phyloP scores from a whole-genome alignment of 2,797 vertebrate species.

The Lacerta agilis region DNA sequence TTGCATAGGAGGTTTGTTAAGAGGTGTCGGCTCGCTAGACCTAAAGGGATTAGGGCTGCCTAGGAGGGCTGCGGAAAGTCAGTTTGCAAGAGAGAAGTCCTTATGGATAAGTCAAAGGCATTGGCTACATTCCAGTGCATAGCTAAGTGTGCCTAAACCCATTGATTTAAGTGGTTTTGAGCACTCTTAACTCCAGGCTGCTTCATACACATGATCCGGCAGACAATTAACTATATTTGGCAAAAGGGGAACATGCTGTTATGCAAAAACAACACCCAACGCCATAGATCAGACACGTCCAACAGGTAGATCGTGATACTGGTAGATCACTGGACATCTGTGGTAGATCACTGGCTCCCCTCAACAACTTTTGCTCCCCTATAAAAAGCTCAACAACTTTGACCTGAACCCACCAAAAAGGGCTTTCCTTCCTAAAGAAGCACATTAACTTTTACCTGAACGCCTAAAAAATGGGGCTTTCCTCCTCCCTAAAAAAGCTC shows the following conservation, averaged over 20 bases:
- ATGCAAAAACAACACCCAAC: neutral
- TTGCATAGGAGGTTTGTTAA: conserved; percentile 14
- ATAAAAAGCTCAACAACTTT: too few species aligned
- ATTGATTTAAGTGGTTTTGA: neutral
- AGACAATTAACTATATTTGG: neutral
- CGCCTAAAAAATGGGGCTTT: too few species aligned
- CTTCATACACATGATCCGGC: neutral
- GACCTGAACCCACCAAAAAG: too few species aligned
- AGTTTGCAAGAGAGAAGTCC: neutral
- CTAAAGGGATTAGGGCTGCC: conserved; percentile 14
- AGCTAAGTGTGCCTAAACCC: neutral
- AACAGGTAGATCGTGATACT: too few species aligned
- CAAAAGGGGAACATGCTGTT: neutral
- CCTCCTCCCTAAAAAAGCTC: too few species aligned
- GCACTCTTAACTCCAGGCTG: neutral
- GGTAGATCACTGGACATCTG: too few species aligned
- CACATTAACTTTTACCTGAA: too few species aligned
- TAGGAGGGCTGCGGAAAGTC: neutral
- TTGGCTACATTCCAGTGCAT: neutral
- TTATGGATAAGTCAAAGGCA: neutral
- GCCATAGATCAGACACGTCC: too few species aligned
- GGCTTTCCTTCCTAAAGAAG: too few species aligned
- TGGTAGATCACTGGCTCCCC: too few species aligned
- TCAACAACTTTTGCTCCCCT: too few species aligned
- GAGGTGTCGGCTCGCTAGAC: neutral